phyloP scores from a whole-genome alignment of 2,797 vertebrate genomes.

The Phaenicophaeus curvirostris region DNA sequence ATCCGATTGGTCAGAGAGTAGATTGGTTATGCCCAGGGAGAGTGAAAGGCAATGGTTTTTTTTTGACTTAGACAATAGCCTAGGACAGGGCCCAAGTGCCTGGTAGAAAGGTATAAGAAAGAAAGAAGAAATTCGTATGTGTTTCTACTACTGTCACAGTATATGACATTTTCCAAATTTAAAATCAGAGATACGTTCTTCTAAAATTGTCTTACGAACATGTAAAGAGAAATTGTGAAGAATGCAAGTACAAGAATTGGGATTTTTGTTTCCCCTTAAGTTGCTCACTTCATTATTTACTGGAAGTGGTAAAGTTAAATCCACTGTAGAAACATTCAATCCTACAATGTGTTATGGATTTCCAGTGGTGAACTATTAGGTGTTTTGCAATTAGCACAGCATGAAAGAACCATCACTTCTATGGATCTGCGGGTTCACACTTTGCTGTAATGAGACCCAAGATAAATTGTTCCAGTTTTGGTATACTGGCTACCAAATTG shows the following conservation, averaged over 20 bases:
- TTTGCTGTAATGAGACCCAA: constrained; percentile 24
- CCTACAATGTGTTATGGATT: constrained; percentile 21
- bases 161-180: neutral
- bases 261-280: neutral
- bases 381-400: constrained; percentile 44
- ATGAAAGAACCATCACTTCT: constrained; percentile 2
- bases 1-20: neutral
- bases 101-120: neutral
- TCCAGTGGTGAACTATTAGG: constrained; percentile 41
- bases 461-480: neutral
- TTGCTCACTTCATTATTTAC: neutral
- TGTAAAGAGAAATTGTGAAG: neutral
- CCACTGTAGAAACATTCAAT: neutral
- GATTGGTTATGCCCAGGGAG: neutral
- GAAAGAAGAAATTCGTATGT: neutral
- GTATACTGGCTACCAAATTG: constrained; percentile 48
- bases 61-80: neutral
- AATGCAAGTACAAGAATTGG: neutral
- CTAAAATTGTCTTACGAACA: neutral
- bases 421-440: neutral
- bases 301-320: neutral
- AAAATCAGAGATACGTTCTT: neutral
- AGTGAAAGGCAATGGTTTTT: neutral
- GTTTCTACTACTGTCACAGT: neutral
- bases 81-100: neutral